Base-by-base conservation (phyloP, 2,888 invertebrate genomes). In the Chironomus riparius region DNA sequence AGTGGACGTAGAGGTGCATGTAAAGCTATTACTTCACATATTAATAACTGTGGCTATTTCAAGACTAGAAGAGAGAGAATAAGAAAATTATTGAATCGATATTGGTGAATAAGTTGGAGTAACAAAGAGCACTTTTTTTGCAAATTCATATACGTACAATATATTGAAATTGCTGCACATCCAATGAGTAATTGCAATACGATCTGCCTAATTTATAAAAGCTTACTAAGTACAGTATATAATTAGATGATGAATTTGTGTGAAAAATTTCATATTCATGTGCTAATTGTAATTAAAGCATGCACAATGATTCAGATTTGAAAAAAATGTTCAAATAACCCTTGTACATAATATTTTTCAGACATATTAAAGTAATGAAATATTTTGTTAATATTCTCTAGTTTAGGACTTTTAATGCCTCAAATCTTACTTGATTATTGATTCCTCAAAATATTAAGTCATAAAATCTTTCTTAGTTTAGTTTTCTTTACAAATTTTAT, bases 241-340 rank as follows among this genome's bases (percentile, higher is more conserved):
- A 56, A 56, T 56, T 56, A 56, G 56, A 56, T 18, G 56, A 56
- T 56, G 56, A 56, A 15, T 56, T 56, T 56, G 15, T 18, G 18
- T 56, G 56, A 15, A 70, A 70, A 13, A 12, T 15, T 21, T 71
- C 24, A 47, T 71, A 56, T 71, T 56, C 71, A 71, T 71, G 22
- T 68, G 50, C 71, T 56, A 38, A 38, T n/a, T n/a, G n/a, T n/a
- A n/a, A n/a, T 38, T 38, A 38, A 38, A 38, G 38, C 38, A 38
- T 38, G 38, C 38, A 10, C 10, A 10, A 15, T 18, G n/a, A n/a
- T n/a, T n/a, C n/a, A n/a, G n/a, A n/a, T n/a, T n/a, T n/a, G n/a
- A n/a, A n/a, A n/a, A n/a, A n/a, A n/a, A n/a, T n/a, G n/a, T n/a
- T n/a, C n/a, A n/a, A n/a, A n/a, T n/a, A n/a, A n/a, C n/a, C n/a